Evolutionary conservation across 2,113 vertebrate species (phyloP).

Genomic region (Psophia crepitans): DNA sequence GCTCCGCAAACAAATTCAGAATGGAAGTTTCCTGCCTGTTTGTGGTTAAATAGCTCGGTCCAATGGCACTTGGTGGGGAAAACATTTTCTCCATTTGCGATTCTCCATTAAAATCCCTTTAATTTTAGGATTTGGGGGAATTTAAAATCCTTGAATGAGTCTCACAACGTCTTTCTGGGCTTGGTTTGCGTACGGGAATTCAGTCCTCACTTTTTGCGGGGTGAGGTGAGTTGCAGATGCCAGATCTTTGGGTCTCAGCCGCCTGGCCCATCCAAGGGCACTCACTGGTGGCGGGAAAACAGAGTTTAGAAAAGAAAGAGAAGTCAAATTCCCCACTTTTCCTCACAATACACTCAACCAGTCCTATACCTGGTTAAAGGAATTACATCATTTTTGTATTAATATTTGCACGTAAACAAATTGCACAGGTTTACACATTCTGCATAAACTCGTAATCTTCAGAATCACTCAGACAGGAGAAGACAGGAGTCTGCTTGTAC

Average conservation of each 20-base stretch:
- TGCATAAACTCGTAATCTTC: neutral
- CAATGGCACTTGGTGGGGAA: neutral
- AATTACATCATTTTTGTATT: neutral
- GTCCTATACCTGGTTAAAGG: neutral
- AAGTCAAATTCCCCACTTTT: neutral
- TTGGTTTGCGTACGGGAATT: neutral
- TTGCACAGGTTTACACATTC: neutral
- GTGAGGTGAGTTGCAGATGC: neutral
- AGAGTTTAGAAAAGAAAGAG: neutral
- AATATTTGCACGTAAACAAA: neutral
- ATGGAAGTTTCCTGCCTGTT: neutral
- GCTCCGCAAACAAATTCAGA: neutral
- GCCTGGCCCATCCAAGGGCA: neutral
- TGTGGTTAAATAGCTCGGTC: neutral
- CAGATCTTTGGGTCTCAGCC: neutral
- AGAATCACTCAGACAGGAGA: neutral
- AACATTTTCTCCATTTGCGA: neutral
- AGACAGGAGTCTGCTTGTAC: neutral
- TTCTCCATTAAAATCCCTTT: neutral
- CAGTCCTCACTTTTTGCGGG: neutral
- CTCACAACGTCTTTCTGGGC: neutral
- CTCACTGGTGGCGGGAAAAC: neutral
- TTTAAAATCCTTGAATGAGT: neutral
- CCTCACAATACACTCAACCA: neutral
- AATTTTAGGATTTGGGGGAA: neutral